Base-by-base conservation (phyloP, 2,797 vertebrate genomes). In the Ataeniobius toweri region DNA sequence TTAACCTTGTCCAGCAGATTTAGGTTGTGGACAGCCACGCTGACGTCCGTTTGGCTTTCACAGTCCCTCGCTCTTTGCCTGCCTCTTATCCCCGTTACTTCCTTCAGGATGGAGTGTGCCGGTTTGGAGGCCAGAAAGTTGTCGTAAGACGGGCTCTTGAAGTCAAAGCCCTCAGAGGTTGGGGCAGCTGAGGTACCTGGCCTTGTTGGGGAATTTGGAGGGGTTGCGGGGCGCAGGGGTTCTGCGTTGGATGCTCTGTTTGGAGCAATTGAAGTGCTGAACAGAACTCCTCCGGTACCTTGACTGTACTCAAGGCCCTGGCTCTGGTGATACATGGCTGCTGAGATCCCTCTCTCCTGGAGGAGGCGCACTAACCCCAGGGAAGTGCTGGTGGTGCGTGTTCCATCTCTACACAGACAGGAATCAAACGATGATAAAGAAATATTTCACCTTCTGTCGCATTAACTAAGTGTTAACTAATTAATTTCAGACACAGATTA, bases 41-140 rank as follows among this genome's bases (percentile, higher is more conserved):
- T 99, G 71, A 99, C 97, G 0, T 99, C 98, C 0, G 98, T 99
- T 94, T 99, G 98, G 92, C 98, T 97, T 89, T 99, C 97, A 0
- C 96, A 98, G 91, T 98, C 98, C 75, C 95, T 91, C 13, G 89
- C 96, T 89, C 86, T 86, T 88, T 93, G 94, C 75, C 97, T 90
- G 5, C 88, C 94, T 88, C 96, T 94, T 87, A 95, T 96, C 8
- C 95, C 96, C 6, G 96, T 95, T 88, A 99, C 97, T 80, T 99
- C 98, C 90, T 98, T 96, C 88, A 99, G 91, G 81, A 99, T 98
- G 51, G 98, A 99, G 53, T 97, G 97, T n/a, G 98, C 98, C 0
- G 98, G 98, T 87, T 97, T 98, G 0, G 98, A 99, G 10, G 98
- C 96, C 91, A 99, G 91, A 93, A 99, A 99, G 94, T 97, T 99